These are phyloP conservation scores for Rhinichthys klamathensis DNA, from an alignment of 2,113 vertebrate genomes.

Conservation along the genomic window DNA sequence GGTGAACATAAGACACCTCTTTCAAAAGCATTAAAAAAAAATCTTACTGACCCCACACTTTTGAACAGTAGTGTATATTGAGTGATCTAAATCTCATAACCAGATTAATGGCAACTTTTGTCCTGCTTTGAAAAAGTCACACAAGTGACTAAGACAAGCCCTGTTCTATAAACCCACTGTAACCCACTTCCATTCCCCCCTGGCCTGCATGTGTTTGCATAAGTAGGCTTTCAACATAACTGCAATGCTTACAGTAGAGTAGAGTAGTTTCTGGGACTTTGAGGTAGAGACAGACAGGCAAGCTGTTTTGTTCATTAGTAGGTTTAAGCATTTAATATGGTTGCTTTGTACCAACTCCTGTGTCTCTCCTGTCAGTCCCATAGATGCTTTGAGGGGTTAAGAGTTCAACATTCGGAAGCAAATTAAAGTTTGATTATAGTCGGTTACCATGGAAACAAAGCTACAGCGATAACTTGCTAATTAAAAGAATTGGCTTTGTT, in stretches of 20 bases:
- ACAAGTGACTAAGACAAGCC: background rate
- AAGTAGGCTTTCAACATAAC: slow-evolving; percentile 1
- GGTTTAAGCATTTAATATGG: background rate
- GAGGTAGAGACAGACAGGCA: background rate
- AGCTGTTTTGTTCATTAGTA: slow-evolving; percentile 24
- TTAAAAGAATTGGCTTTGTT: background rate
- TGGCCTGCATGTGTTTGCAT: background rate
- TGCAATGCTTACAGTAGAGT: background rate
- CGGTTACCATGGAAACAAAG: slow-evolving; percentile 39
- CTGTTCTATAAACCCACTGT: slow-evolving; percentile 18
- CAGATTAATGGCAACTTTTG: background rate
- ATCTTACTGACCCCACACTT: background rate
- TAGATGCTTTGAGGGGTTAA: background rate
- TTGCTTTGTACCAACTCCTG: background rate
- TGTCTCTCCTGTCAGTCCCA: background rate
- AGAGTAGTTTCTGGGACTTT: background rate
- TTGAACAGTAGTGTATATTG: background rate
- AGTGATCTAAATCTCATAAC: background rate
- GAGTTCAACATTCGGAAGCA: slow-evolving; percentile 27
- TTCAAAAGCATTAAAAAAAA: background rate
- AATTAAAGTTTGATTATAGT: slow-evolving; percentile 36
- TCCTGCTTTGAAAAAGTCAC: background rate
- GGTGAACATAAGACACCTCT: background rate
- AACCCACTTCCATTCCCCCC: slow-evolving; percentile 27
- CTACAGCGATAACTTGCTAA: slow-evolving; percentile 21